Base-by-base conservation (phyloP, 2,888 invertebrate genomes). In the Acrobasis suavella region DNA sequence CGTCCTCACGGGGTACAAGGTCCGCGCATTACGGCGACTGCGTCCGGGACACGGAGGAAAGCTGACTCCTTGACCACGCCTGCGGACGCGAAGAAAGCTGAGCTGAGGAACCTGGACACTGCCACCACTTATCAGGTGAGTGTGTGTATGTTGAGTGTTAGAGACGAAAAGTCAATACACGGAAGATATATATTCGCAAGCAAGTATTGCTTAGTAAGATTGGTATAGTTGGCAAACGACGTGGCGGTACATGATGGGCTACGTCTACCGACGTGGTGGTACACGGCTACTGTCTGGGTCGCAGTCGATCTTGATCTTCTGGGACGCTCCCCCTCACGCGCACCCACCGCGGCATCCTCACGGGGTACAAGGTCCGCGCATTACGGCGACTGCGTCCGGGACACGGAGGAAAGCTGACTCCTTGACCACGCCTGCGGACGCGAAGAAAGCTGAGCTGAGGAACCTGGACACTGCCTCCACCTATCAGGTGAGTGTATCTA, bases 1-100 rank as follows among this genome's bases (percentile, higher is more conserved):
- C 0, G 93, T 97, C 62, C 97, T 99, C 62, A 98, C 97, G 0
- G 99, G 99, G n/a, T 99, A 99, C 92, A 98, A 98, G 92, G 95
- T 99, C 91, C 95, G 96, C 9, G 74, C 70, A 2, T 65, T 60
- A 49, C 12, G 65, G 63, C 62, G 66, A 66, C 58, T 55, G 62
- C 73, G 71, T n/a, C n/a, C n/a, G 58, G 64, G 2, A 22, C 68
- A 22, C 62, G 86, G 0, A 69, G 93, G 17, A 94, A 94, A 71
- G 95, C 96, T 0, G 96, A 96, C 78, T 96, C 96, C 9, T 93
- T 96, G 51, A 96, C 96, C 1, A 97, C 98, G 0, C 97, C 98
- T 39, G 98, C 97, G 1, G 97, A 97, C 83, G 94, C 96, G 64
- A 93, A 97, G 15, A 94, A 96, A 58, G 96, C 96, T 65, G 95